Percentiles rank a stretch among this genome's conserved stretches.
phyloP scores from a whole-genome alignment of 2,113 vertebrate species.

The Etheostoma spectabile region DNA sequence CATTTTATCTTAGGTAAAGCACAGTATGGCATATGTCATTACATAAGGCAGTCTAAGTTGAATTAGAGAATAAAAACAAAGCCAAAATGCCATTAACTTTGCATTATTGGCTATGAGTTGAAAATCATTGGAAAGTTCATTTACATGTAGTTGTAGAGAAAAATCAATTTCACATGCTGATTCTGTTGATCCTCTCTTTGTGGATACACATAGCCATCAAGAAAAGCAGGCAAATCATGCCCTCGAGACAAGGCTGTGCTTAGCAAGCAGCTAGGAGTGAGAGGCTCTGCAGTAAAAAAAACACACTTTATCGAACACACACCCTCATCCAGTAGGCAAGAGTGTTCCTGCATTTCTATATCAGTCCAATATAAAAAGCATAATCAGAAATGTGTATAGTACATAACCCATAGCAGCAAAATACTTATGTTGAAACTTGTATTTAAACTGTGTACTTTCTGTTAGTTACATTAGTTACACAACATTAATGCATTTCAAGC shows the following conservation, averaged over 20 bases:
- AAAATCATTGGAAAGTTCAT: constrained; percentile 65
- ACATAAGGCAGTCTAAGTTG: constrained; percentile 15
- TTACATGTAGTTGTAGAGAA: constrained; percentile 60
- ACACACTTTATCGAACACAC: constrained; percentile 8
- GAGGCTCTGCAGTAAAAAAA: constrained; percentile 25
- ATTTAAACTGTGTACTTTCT: neutral
- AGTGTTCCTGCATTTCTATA: constrained; percentile 11
- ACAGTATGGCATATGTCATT: constrained; percentile 2
- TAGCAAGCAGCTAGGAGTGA: constrained; percentile 50
- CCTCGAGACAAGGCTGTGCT: constrained; percentile 60
- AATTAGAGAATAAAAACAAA: constrained; percentile 39
- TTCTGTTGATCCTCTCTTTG: constrained; percentile 65
- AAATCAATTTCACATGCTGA: constrained; percentile 71
- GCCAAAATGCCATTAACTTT: constrained; percentile 46
- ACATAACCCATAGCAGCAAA: neutral
- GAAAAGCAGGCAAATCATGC: constrained; percentile 55
- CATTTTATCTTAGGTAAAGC: neutral
- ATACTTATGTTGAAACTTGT: neutral
- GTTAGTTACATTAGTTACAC: neutral
- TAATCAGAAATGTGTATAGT: neutral
- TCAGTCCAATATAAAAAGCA: neutral
- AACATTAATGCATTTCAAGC: neutral
- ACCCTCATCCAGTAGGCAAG: neutral
- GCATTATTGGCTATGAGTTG: constrained; percentile 56
- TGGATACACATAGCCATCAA: constrained; percentile 66